These are phyloP conservation scores for Serilophus lunatus DNA, from an alignment of 2,113 vertebrate genomes.

Conservation along the genomic window DNA sequence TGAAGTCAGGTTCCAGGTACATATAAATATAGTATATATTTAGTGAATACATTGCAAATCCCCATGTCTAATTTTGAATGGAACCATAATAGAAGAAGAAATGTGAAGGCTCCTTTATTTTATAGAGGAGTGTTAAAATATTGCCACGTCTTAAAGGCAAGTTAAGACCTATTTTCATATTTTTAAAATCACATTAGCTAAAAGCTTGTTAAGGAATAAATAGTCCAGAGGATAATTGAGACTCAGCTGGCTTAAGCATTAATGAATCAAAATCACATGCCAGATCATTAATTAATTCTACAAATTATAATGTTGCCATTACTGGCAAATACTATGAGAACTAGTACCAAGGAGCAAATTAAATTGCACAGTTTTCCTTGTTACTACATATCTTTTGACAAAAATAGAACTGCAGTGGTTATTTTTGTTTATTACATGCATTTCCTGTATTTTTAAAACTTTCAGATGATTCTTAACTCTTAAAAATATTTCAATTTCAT, in stretches of 20 bases:
- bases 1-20: constrained; percentile 51
- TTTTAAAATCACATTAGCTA: constrained; percentile 68
- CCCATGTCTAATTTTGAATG: constrained; percentile 14
- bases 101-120: constrained; percentile 15
- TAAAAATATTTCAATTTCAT: neutral
- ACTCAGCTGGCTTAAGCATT: constrained; percentile 70
- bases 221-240: constrained; percentile 68
- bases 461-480: neutral
- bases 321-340: constrained; percentile 44
- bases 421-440: neutral
- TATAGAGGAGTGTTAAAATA: constrained; percentile 21
- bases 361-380: constrained; percentile 29
- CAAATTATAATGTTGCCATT: constrained; percentile 67
- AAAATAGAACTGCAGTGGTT: neutral
- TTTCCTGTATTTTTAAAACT: neutral
- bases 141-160: constrained; percentile 36
- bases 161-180: constrained; percentile 59
- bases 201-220: constrained; percentile 72
- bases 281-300: constrained; percentile 73
- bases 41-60: constrained; percentile 26
- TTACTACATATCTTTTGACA: neutral
- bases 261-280: constrained; percentile 72
- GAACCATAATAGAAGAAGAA: neutral
- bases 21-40: constrained; percentile 45
- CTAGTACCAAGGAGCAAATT: constrained; percentile 58